Base-by-base conservation (phyloP, 2,888 invertebrate genomes). In the Cinara cedri region DNA sequence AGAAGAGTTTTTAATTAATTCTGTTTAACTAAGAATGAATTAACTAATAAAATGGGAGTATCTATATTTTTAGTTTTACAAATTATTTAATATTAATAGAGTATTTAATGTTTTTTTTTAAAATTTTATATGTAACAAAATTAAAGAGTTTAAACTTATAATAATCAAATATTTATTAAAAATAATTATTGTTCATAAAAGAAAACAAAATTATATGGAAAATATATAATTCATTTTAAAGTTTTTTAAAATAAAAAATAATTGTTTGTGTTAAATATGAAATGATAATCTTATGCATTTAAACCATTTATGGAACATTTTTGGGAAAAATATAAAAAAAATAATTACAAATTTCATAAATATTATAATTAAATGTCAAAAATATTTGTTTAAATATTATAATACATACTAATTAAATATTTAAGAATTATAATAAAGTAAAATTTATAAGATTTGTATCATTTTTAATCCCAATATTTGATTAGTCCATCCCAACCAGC, bases 401-500 rank as follows among this genome's bases (percentile, higher is more conserved):
- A n/a, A 26, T 55, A 26, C 2, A 72, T 14, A 42, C 0, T 42
- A n/a, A 54, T 54, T 70, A 54, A 10, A 54, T 14, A 44, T 34
- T 72, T 72, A 34, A 62, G 16, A 49, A 49, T 60, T 49, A 14
- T 42, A 8, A 19, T 16, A 70, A 42, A 57, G 10, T 24, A 57
- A 24, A 71, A n/a, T n/a, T n/a, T n/a, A n/a, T n/a, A n/a, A n/a
- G 19, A 60, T 6, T 14, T 14, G 14, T n/a, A 44, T 10, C 6
- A 11, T 65, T 51, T 34, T 89, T 89, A 98, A 87, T 98, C 98
- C 98, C 99, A 99, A 86, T 96, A 96, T 87, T 99, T 99, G 83
- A 99, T 96, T 82, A 95, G 88, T 9, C 97, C 97, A 87, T 99
- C 99, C 99, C 99, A 99, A 70, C 99, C 98, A 60, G 97, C 97